These are phyloP conservation scores for Marronus borbonicus DNA, from an alignment of 2,888 invertebrate genomes.

Conservation along the genomic window DNA sequence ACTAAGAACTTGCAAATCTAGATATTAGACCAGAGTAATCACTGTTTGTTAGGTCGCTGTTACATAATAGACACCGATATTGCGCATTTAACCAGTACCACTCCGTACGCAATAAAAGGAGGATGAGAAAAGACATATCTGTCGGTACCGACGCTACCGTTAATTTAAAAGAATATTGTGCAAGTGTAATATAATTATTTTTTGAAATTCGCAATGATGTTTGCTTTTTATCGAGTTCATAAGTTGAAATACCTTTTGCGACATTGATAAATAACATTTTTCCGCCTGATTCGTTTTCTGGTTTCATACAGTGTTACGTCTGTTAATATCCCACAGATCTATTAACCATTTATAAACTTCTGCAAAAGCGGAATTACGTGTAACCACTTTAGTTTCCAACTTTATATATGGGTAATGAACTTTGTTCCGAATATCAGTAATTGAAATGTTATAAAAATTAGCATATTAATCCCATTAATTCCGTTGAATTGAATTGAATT, in stretches of 20 bases:
- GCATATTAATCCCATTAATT: too few relatives aligned
- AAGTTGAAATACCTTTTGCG: neutral
- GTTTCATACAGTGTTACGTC: neutral
- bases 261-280: neutral
- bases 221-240: neutral
- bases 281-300: neutral
- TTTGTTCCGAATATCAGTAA: too few relatives aligned
- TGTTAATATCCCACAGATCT: neutral
- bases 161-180: constrained; percentile 16
- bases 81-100: constrained; percentile 9
- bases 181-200: constrained; percentile 19
- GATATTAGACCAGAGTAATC: constrained; percentile 48
- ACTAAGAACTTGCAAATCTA: constrained; percentile 49
- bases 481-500: too few relatives aligned
- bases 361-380: too few relatives aligned
- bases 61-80: constrained; percentile 14
- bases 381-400: too few relatives aligned
- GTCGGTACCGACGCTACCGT: neutral
- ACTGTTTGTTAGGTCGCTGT: constrained; percentile 25
- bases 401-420: too few relatives aligned
- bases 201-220: neutral
- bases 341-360: too few relatives aligned
- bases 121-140: constrained; percentile 18
- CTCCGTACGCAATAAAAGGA: constrained; percentile 10
- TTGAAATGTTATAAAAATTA: too few relatives aligned